These are phyloP conservation scores for Amiota minor DNA, from an alignment of 2,888 invertebrate genomes.

Conservation along the genomic window DNA sequence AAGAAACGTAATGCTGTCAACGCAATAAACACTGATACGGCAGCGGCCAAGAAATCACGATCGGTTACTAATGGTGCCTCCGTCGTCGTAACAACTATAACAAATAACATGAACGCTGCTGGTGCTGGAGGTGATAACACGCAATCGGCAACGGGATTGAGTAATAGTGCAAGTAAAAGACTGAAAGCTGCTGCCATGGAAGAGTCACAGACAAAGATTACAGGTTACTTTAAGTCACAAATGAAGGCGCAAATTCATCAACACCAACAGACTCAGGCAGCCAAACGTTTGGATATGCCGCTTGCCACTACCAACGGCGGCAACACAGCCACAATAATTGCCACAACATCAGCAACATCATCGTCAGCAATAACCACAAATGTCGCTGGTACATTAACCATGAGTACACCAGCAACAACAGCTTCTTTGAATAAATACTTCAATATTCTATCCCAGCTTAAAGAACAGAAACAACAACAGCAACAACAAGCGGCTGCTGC, in stretches of 20 bases:
- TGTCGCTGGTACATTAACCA: conserved; percentile 58
- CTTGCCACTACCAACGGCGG: conserved; percentile 18
- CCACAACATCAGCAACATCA: conserved; percentile 45
- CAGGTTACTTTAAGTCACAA: conserved; percentile 87
- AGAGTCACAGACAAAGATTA: conserved; percentile 82
- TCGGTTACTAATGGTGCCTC: conserved; percentile 9
- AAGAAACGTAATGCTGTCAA: conserved; percentile 57
- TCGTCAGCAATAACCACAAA: conserved; percentile 31
- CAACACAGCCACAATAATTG: conserved; percentile 60
- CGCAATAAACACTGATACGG: conserved; percentile 44
- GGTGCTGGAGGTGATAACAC: conserved; percentile 15
- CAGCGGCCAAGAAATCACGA: conserved; percentile 66
- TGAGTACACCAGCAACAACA: conserved; percentile 66
- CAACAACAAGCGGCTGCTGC: conserved; percentile 24
- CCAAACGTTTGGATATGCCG: conserved; percentile 36
- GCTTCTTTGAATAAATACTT: conserved; percentile 72
- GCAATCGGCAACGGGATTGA: background rate
- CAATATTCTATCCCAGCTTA: conserved; percentile 68
- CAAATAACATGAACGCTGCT: background rate
- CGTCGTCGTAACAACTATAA: background rate
- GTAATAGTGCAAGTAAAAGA: conserved; percentile 61
- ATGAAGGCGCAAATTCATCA: conserved; percentile 80
- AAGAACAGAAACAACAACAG: conserved; percentile 57
- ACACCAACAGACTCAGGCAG: conserved; percentile 47
- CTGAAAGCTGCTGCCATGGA: conserved; percentile 71